Evolutionary conservation across 2,113 vertebrate species (phyloP), one percentile per base, ranked within the genome.

Genomic region (Glareola pratincola): DNA sequence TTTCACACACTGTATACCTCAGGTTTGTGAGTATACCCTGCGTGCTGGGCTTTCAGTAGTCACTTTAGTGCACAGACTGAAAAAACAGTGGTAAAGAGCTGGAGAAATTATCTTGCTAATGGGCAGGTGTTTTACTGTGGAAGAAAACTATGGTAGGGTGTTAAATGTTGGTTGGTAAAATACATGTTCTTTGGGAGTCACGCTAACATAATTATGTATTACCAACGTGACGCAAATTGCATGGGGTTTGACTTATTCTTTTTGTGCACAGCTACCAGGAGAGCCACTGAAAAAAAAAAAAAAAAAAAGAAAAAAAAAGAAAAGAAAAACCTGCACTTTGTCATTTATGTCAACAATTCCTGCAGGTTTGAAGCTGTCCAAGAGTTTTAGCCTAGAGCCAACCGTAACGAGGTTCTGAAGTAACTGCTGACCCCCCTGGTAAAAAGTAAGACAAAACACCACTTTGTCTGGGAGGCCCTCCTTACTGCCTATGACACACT

Each of bases 381-480:
- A 43, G 41, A 67, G n/a, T 81, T 93, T 89, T 71, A 93, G 83
- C 74, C 60, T 45, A 86, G 87, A 87, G 60, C 82, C 73, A 95
- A 71, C 53, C 32, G 22, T 62, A 95, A 89, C 1, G 7, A 43
- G 60, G 53, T 66, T 76, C 87, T 84, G 85, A 93, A 71, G 24
- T 34, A 92, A 92, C 84, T 75, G 92, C 71, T 95, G 68, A 96
- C 51, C 81, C 63, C 77, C 53, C 66, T 20, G 53, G 53, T 69
- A 72, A 87, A 89, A 53, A 53, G 79, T 62, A 90, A 94, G 81
- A 91, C 90, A 87, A 84, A 96, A 81, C 12, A 21, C 4, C 23
- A 72, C 47, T 89, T 85, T 94, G 93, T 94, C 62, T 72, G 75
- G 86, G 39, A 94, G 76, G 48, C 72, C 37, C 15, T 87, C 16